Conservation (phyloP, 2,888 invertebrate species). For the Taphrorychus bicolor region DNA sequence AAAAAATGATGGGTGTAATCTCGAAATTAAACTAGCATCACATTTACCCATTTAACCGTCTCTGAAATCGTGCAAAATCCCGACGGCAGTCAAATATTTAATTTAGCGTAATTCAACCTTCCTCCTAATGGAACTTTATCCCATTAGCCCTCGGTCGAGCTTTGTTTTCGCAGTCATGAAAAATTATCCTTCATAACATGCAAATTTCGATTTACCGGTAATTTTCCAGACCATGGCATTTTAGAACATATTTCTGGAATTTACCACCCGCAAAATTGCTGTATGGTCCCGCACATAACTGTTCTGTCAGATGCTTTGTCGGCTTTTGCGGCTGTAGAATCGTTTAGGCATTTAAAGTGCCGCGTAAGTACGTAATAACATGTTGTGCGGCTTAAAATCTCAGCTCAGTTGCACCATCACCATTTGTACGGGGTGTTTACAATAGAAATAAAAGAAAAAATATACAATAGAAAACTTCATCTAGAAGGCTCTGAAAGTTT, state of each 20-base stretch:
- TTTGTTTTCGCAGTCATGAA: neutral
- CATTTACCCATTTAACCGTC: neutral
- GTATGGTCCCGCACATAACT: neutral
- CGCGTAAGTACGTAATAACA: neutral
- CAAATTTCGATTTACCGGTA: slow-evolving; percentile 13
- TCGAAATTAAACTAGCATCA: neutral
- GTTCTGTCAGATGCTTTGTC: neutral
- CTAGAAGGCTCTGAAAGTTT: too few species aligned
- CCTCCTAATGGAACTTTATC: neutral
- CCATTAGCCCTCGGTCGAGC: neutral
- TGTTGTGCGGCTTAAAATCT: neutral
- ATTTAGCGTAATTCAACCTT: neutral
- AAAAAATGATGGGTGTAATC: too few species aligned
- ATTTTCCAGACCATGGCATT: slow-evolving; percentile 17
- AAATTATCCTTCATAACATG: slow-evolving; percentile 15
- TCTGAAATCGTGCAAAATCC: neutral
- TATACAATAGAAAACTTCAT: too few species aligned
- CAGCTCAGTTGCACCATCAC: too few species aligned
- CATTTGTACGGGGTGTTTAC: too few species aligned
- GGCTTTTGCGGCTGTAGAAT: neutral
- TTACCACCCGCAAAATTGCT: neutral
- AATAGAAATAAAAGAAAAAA: too few species aligned
- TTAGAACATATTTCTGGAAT: slow-evolving; percentile 1
- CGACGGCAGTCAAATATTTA: neutral
- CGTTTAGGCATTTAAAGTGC: neutral